These are phyloP conservation scores for Cydia strobilella DNA, from an alignment of 1,140 invertebrate genomes.

Conservation along the genomic window DNA sequence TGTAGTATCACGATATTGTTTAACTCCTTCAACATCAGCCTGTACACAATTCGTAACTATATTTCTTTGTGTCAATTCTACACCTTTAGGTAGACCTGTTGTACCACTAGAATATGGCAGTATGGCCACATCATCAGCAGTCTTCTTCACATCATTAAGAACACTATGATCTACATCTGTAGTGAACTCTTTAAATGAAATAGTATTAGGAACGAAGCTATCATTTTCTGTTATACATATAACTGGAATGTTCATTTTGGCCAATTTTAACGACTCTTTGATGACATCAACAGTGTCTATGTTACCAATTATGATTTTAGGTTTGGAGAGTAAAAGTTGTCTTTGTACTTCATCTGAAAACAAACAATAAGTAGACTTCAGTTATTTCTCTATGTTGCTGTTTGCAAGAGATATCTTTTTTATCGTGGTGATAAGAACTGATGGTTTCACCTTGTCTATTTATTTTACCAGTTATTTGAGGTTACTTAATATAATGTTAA, in stretches of 20 bases:
- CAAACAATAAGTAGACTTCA: too few relatives aligned
- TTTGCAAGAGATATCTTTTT: too few relatives aligned
- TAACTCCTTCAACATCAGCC: constrained; percentile 59
- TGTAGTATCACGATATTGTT: constrained; percentile 57
- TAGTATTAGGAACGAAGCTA: constrained; percentile 73
- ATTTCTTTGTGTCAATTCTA: constrained; percentile 88
- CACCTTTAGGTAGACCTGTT: constrained; percentile 94
- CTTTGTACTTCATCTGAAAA: constrained; percentile 88
- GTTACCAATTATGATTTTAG: constrained; percentile 85
- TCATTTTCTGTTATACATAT: constrained; percentile 73
- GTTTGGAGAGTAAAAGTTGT: constrained; percentile 84
- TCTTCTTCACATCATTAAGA: constrained; percentile 67
- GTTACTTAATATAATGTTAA: too few relatives aligned
- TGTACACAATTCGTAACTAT: constrained; percentile 80
- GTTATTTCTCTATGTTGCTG: too few relatives aligned
- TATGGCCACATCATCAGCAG: constrained; percentile 77
- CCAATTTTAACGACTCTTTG: constrained; percentile 71
- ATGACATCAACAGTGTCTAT: constrained; percentile 74
- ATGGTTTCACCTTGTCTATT: too few relatives aligned
- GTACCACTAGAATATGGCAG: constrained; percentile 92
- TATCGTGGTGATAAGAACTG: too few relatives aligned
- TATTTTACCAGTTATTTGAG: too few relatives aligned
- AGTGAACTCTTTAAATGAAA: constrained; percentile 81
- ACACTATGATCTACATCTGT: constrained; percentile 76
- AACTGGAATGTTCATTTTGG: constrained; percentile 80